phyloP scores from a whole-genome alignment of 2,113 vertebrate genomes.

The Miniopterus natalensis region DNA sequence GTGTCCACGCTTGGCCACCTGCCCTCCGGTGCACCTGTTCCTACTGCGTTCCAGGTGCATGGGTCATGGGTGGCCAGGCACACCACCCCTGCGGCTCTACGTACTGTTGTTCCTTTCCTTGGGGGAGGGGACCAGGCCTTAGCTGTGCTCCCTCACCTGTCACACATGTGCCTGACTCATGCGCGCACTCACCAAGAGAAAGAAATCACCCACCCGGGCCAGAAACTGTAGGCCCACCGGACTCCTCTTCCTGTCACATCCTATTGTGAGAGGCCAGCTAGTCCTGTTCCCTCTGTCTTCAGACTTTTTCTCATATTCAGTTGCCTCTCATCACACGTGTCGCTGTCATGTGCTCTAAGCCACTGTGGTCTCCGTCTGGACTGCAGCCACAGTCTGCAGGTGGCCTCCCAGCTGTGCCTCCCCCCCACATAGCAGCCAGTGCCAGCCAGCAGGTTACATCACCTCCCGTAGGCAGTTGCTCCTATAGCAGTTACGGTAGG shows the following conservation, averaged over 20 bases:
- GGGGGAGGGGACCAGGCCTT: background rate
- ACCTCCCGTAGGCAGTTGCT: fast-evolving
- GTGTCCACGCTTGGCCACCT: background rate
- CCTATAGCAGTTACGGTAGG: background rate
- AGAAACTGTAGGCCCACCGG: background rate
- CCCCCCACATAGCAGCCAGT: background rate
- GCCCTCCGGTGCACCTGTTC: background rate
- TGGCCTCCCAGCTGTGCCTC: background rate
- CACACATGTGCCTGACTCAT: background rate
- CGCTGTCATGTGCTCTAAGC: background rate
- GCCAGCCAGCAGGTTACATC: fast-evolving
- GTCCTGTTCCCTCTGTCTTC: background rate
- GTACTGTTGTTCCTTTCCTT: background rate
- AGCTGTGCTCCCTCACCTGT: background rate
- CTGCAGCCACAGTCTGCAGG: background rate
- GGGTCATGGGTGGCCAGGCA: background rate
- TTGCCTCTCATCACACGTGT: fast-evolving
- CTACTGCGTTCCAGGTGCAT: background rate
- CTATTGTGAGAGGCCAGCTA: background rate
- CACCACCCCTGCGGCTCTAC: fast-evolving
- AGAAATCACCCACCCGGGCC: background rate
- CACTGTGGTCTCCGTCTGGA: background rate
- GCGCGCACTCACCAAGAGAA: background rate
- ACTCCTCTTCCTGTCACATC: background rate
- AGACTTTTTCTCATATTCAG: fast-evolving